Percentiles rank a stretch among this genome's conserved stretches.
Conservation (phyloP, 2,888 invertebrate genomes). For the Smittia aterrima region DNA sequence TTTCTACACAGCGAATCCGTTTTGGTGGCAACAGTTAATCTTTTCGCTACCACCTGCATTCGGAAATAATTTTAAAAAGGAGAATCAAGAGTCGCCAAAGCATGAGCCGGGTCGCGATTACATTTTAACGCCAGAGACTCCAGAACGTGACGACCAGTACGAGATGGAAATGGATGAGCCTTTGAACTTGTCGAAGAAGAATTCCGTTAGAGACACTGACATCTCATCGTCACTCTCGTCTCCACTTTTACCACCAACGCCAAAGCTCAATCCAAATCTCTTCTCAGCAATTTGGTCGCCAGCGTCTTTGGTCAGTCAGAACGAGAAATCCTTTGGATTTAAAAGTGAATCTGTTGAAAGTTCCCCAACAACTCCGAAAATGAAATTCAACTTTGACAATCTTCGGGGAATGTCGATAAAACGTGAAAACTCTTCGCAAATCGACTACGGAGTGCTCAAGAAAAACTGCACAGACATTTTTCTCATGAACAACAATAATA, state of each 20-base stretch:
- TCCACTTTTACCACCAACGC: conserved; percentile 24
- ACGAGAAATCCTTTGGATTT: conserved; percentile 29
- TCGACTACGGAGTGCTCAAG: conserved; percentile 31
- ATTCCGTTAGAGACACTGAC: not conserved
- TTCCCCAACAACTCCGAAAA: conserved; percentile 26
- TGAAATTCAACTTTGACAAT: conserved; percentile 36
- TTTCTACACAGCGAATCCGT: conserved; percentile 38
- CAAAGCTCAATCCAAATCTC: conserved; percentile 26
- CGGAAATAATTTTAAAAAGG: not conserved
- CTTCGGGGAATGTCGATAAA: conserved; percentile 27
- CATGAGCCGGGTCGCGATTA: conserved; percentile 15
- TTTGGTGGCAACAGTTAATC: conserved; percentile 40
- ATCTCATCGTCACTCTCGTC: conserved; percentile 22
- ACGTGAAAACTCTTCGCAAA: conserved; percentile 6
- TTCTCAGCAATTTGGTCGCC: conserved; percentile 38
- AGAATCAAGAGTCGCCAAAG: conserved; percentile 18
- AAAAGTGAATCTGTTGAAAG: conserved; percentile 37
- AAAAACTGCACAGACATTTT: conserved; percentile 39
- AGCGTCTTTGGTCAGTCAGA: conserved; percentile 35
- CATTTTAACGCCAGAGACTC: conserved; percentile 38
- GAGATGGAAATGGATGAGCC: conserved; percentile 35
- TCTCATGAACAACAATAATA: conserved; percentile 31
- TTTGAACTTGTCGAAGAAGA: conserved; percentile 30
- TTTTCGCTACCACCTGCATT: conserved; percentile 38
- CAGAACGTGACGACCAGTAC: conserved; percentile 32